Conservation (phyloP, 2,113 vertebrate genomes). For the Ptilorrhoa leucosticta region DNA sequence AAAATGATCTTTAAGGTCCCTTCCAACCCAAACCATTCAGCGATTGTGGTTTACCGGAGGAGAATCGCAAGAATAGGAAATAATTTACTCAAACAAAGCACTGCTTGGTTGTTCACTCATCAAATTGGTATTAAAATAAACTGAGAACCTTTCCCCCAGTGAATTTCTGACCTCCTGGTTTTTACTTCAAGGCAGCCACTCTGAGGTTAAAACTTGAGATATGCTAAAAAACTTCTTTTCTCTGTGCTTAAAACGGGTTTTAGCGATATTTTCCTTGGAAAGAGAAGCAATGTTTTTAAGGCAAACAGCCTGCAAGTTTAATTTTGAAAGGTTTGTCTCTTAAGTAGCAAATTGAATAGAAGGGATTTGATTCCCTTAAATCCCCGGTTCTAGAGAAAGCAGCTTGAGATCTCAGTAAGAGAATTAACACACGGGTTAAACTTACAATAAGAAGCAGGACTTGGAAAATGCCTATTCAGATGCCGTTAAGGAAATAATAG, state of each 20-base stretch:
- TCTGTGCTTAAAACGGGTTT: background rate
- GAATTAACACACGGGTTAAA: conserved; percentile 62
- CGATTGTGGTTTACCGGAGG: background rate
- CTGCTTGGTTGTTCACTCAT: background rate
- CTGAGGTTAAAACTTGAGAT: background rate
- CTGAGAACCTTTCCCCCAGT: fast-evolving
- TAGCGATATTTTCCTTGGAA: background rate
- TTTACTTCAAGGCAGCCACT: background rate
- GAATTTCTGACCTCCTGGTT: background rate
- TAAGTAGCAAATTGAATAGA: conserved; percentile 15
- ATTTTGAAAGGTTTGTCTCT: conserved; percentile 43
- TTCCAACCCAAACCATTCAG: background rate
- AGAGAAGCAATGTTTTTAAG: background rate
- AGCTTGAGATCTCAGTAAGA: conserved; percentile 60
- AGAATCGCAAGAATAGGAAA: background rate
- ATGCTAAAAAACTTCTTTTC: background rate
- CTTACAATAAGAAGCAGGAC: conserved; percentile 21
- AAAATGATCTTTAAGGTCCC: background rate
- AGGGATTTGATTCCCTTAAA: conserved; percentile 44
- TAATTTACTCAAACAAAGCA: background rate
- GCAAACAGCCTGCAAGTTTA: background rate
- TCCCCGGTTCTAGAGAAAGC: conserved; percentile 30
- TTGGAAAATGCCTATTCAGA: conserved; percentile 51
- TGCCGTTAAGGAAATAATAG: conserved; percentile 50
- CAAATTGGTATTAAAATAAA: background rate